These are phyloP conservation scores for Metalampra italica DNA, from an alignment of 2,888 invertebrate genomes.

Conservation along the genomic window DNA sequence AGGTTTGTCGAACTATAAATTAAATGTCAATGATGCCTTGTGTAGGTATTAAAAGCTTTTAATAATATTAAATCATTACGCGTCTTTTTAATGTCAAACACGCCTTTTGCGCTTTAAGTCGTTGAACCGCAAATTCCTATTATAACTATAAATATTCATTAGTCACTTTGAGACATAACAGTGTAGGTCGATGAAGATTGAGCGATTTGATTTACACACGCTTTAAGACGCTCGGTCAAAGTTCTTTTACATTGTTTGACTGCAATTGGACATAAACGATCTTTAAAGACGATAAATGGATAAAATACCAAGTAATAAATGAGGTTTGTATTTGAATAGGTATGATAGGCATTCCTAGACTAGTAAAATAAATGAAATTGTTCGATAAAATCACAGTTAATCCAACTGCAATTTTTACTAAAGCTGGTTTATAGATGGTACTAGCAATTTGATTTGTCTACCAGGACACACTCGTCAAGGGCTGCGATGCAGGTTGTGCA, in stretches of 20 bases:
- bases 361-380: too few species aligned
- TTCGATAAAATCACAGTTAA: too few species aligned
- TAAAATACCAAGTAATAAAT: too few species aligned
- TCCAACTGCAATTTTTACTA: too few species aligned
- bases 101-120: slow-evolving; percentile 15
- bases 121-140: slow-evolving; percentile 26
- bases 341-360: too few species aligned
- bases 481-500: slow-evolving; percentile 92
- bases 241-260: too few species aligned
- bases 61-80: neutral
- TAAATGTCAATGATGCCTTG: neutral
- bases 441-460: slow-evolving; percentile 6
- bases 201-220: slow-evolving; percentile 6
- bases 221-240: neutral
- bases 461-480: slow-evolving; percentile 95
- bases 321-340: too few species aligned
- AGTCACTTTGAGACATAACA: slow-evolving; percentile 20
- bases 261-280: too few species aligned
- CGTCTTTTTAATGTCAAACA: neutral
- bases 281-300: too few species aligned
- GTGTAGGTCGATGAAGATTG: slow-evolving; percentile 10
- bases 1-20: slow-evolving; percentile 1
- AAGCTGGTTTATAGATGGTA: too few species aligned
- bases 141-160: slow-evolving; percentile 22
- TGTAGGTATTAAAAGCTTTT: neutral